Conservation (phyloP, 92 coral and sea anemone species). For the Zoanthus gigantus region DNA sequence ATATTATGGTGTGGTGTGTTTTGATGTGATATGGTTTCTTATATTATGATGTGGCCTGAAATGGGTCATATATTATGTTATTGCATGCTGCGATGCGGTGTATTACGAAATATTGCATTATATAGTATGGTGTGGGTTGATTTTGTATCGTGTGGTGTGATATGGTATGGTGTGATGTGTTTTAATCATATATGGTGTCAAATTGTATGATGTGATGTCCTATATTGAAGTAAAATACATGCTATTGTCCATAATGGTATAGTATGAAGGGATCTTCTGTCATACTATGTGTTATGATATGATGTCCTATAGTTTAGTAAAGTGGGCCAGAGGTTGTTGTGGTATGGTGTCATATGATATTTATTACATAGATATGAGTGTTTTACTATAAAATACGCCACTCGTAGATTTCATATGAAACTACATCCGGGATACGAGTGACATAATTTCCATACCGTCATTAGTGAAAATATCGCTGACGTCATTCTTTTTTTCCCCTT, state of each 20-base stretch:
- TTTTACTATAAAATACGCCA: too few relatives aligned
- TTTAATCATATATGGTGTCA: not conserved
- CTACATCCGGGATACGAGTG: too few relatives aligned
- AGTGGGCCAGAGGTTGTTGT: not conserved
- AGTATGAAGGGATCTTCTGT: not conserved
- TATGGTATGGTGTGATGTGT: not conserved
- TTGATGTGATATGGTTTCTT: too few relatives aligned
- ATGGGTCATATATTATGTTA: too few relatives aligned
- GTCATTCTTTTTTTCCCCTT: too few relatives aligned
- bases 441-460: not conserved
- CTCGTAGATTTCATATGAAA: too few relatives aligned
- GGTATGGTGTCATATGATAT: not conserved
- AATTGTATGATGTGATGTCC: not conserved
- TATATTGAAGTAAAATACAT: not conserved
- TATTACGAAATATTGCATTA: too few relatives aligned
- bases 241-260: not conserved
- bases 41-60: too few relatives aligned
- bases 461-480: too few relatives aligned
- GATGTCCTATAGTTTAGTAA: not conserved
- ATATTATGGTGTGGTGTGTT: not conserved
- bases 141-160: not conserved
- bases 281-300: not conserved
- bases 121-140: not conserved
- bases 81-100: too few relatives aligned
- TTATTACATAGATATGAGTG: too few relatives aligned